Percentiles rank a stretch among this genome's conserved stretches.
These are phyloP conservation scores for Fragum sueziense DNA, from an alignment of 2,888 invertebrate species.

Conservation along the genomic window DNA sequence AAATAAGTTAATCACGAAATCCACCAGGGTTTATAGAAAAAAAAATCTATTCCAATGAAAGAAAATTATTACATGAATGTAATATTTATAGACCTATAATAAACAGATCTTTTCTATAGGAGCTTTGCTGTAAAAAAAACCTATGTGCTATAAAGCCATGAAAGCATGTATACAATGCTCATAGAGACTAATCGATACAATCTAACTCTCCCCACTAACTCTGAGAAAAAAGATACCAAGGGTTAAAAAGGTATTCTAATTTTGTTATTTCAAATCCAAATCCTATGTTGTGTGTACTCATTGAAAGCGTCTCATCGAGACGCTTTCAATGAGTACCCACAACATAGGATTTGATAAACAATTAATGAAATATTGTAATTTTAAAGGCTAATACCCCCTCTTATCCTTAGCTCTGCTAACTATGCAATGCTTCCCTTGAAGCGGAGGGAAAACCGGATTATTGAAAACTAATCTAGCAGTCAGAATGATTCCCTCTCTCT, in stretches of 20 bases:
- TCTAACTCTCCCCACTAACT: slow-evolving; percentile 11
- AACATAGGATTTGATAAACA: too few relatives aligned
- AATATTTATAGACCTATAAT: neutral
- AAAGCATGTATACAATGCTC: slow-evolving; percentile 3
- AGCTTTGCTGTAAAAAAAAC: neutral
- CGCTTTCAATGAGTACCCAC: too few relatives aligned
- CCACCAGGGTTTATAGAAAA: neutral
- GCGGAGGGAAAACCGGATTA: neutral
- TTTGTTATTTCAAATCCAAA: too few relatives aligned
- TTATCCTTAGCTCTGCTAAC: too few relatives aligned
- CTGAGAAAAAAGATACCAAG: too few relatives aligned
- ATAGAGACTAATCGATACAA: slow-evolving; percentile 6
- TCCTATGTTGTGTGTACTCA: too few relatives aligned
- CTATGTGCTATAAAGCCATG: neutral
- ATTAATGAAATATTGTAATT: too few relatives aligned
- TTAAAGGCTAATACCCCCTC: too few relatives aligned
- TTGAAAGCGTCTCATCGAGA: too few relatives aligned
- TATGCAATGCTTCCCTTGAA: neutral
- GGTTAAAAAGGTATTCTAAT: too few relatives aligned
- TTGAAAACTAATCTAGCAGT: slow-evolving; percentile 12
- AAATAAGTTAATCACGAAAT: neutral
- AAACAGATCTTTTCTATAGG: neutral
- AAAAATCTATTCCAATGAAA: neutral
- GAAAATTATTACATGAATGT: neutral
- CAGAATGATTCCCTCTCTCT: slow-evolving; percentile 3